Percentiles rank a stretch among this genome's conserved stretches.
These are phyloP conservation scores for Halcyon chelicuti DNA, from an alignment of 2,797 vertebrate species.

Conservation along the genomic window DNA sequence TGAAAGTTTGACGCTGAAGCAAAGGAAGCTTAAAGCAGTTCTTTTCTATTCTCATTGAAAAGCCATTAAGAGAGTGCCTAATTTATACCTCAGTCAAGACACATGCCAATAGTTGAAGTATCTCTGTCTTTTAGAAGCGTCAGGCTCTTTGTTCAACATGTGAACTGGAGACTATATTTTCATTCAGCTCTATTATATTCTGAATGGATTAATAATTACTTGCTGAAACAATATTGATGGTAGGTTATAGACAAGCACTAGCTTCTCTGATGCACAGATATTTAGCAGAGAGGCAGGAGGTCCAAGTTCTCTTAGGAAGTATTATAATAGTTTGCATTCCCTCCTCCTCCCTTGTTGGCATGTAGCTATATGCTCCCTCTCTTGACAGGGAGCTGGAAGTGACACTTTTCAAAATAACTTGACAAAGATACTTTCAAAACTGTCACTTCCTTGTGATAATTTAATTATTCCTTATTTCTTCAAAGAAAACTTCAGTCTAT, in stretches of 20 bases:
- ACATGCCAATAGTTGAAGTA: background rate
- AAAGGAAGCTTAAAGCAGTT: background rate
- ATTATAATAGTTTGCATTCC: background rate
- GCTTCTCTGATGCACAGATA: background rate
- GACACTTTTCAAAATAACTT: constrained; percentile 17
- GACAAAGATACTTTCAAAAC: constrained; percentile 31
- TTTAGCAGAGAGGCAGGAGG: background rate
- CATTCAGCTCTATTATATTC: background rate
- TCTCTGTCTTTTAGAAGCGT: background rate
- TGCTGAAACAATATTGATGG: background rate
- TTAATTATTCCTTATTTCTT: constrained; percentile 34
- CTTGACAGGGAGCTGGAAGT: constrained; percentile 5
- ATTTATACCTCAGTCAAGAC: background rate
- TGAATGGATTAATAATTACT: background rate
- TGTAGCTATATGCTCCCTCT: background rate
- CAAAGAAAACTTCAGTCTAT: background rate
- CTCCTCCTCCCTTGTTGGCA: accelerated
- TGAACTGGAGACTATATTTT: background rate
- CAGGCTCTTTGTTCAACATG: background rate
- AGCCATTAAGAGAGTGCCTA: background rate
- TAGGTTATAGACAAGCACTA: background rate
- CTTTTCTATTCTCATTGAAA: background rate
- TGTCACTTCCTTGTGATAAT: background rate
- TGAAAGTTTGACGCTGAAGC: background rate
- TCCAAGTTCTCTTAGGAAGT: background rate